phyloP scores from a whole-genome alignment of 2,113 vertebrate species.

The Probosciger aterrimus region DNA sequence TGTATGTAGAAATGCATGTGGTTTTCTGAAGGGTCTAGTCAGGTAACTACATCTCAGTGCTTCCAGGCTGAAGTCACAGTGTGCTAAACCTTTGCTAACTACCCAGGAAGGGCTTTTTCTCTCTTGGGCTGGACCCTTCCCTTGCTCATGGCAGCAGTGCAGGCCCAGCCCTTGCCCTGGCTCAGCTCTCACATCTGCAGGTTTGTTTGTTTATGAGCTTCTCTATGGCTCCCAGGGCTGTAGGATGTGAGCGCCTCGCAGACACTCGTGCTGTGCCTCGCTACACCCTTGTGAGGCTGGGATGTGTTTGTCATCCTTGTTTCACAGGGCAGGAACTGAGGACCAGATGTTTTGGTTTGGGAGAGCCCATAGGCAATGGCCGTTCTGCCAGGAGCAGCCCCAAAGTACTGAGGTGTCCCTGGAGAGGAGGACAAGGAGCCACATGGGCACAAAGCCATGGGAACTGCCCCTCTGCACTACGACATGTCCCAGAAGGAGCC shows the following conservation, averaged over 20 bases:
- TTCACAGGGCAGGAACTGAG: neutral
- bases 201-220: conserved; percentile 22
- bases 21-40: neutral
- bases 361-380: neutral
- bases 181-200: neutral
- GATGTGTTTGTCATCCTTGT: conserved; percentile 23
- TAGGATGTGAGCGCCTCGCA: neutral
- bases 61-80: neutral
- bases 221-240: neutral
- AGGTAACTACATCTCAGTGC: neutral
- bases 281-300: neutral
- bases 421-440: neutral
- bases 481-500: neutral
- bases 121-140: neutral
- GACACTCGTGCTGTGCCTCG: neutral
- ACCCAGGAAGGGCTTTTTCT: neutral
- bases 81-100: neutral
- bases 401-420: neutral
- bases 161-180: neutral
- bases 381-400: neutral
- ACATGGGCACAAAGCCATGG: neutral
- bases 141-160: rapidly evolving
- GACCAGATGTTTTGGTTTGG: conserved; percentile 12
- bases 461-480: neutral
- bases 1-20: too few relatives aligned